Evolutionary conservation across 2,888 invertebrate species (phyloP).

Genomic region (Epistrophella euchroma): DNA sequence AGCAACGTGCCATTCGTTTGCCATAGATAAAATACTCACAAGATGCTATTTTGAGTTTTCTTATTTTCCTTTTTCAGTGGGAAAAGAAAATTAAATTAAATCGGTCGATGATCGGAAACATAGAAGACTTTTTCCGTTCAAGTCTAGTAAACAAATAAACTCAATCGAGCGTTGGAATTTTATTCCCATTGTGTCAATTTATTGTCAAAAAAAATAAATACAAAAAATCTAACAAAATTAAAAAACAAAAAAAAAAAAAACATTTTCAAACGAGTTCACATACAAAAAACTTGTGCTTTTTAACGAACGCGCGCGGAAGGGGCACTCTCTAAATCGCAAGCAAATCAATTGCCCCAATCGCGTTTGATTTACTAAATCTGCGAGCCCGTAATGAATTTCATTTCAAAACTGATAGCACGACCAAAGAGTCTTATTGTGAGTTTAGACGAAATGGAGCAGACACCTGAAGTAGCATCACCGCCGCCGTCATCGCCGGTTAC

Average conservation of each 20-base stretch:
- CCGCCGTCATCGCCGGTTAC: conserved; percentile 4
- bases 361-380: conserved; percentile 54
- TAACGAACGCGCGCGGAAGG: conserved; percentile 36
- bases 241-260: neutral
- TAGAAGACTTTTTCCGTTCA: conserved; percentile 72
- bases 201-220: conserved; percentile 56
- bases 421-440: conserved; percentile 79
- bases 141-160: conserved; percentile 73
- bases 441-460: conserved; percentile 69
- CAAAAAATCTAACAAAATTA: neutral
- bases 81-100: conserved; percentile 75
- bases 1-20: conserved; percentile 27
- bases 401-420: conserved; percentile 82
- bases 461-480: neutral
- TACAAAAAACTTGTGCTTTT: conserved; percentile 41
- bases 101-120: conserved; percentile 74
- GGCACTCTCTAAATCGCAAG: conserved; percentile 16
- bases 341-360: conserved; percentile 48
- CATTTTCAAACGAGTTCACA: conserved; percentile 46
- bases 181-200: conserved; percentile 71
- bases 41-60: conserved; percentile 75
- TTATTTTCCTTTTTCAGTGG: conserved; percentile 73
- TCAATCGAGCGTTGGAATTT: conserved; percentile 79
- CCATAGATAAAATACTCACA: conserved; percentile 63
- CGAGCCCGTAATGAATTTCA: conserved; percentile 80